These are phyloP conservation scores for Drosophila anomelani DNA, from an alignment of 2,888 invertebrate species.

Conservation along the genomic window DNA sequence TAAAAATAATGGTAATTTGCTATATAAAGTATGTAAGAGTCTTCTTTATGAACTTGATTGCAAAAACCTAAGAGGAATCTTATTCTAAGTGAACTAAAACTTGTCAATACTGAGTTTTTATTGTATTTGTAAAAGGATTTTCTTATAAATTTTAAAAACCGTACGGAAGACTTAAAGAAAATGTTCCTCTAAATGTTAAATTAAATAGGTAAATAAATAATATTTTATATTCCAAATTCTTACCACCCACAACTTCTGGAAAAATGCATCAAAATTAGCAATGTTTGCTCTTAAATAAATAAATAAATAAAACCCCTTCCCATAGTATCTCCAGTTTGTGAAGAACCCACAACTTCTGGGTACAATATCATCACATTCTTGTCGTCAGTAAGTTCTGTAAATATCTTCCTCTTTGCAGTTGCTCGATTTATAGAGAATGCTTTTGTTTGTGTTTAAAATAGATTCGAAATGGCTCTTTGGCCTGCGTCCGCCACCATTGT, in stretches of 20 bases:
- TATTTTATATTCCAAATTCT: background rate
- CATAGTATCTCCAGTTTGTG: constrained; percentile 1
- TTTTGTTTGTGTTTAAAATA: constrained; percentile 75
- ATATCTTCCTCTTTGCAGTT: constrained; percentile 22
- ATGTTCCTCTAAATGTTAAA: background rate
- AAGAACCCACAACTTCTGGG: constrained; percentile 8
- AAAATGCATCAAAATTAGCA: background rate
- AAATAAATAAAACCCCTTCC: background rate
- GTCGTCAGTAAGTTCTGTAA: constrained; percentile 36
- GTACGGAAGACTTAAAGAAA: background rate
- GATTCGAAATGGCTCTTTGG: constrained; percentile 65
- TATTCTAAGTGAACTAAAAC: too few species aligned
- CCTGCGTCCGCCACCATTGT: constrained; percentile 53
- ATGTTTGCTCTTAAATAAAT: too few species aligned
- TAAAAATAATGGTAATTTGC: background rate
- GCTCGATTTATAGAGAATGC: constrained; percentile 47
- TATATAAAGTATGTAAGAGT: background rate
- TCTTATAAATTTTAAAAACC: background rate
- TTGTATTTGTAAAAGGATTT: background rate
- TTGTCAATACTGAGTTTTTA: background rate
- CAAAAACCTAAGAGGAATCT: background rate
- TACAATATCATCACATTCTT: constrained; percentile 21
- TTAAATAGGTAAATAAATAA: background rate
- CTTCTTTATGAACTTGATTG: background rate
- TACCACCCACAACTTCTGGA: background rate